phyloP scores from a whole-genome alignment of 2,888 invertebrate genomes.

The Brachypalpus laphriformis region DNA sequence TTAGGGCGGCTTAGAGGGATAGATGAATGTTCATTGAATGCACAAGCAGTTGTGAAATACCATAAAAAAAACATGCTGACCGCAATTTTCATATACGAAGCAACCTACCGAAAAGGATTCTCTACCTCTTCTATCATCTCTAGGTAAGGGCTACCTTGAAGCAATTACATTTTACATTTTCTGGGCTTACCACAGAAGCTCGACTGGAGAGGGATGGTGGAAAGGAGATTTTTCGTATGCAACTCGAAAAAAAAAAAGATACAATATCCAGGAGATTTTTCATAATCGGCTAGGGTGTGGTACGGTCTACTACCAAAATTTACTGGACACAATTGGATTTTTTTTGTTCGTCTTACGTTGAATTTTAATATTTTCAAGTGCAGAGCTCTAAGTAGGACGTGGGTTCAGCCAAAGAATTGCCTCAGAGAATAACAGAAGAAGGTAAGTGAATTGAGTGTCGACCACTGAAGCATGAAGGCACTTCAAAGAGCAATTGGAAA shows the following conservation, averaged over 20 bases:
- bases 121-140: background rate
- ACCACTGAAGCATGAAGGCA: conserved; percentile 52
- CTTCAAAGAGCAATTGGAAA: conserved; percentile 55
- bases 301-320: conserved; percentile 54
- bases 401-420: background rate
- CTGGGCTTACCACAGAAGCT: background rate
- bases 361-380: conserved; percentile 70
- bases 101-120: conserved; percentile 52
- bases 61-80: conserved; percentile 39
- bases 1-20: too few species aligned
- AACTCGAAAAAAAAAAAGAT: conserved; percentile 13
- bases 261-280: conserved; percentile 24
- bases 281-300: conserved; percentile 52
- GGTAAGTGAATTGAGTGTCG: conserved; percentile 59
- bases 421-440: conserved; percentile 9
- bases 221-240: conserved; percentile 19
- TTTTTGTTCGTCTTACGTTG: conserved; percentile 34
- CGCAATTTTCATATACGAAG: conserved; percentile 51
- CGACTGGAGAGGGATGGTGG: too few species aligned
- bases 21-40: conserved; percentile 40
- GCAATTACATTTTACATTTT: conserved; percentile 66
- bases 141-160: conserved; percentile 5
- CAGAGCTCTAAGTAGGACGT: conserved; percentile 26
- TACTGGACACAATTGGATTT: conserved; percentile 67
- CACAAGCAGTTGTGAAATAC: conserved; percentile 14